These are phyloP conservation scores for Ptyas mucosa DNA, from an alignment of 2,113 vertebrate genomes.

Conservation along the genomic window DNA sequence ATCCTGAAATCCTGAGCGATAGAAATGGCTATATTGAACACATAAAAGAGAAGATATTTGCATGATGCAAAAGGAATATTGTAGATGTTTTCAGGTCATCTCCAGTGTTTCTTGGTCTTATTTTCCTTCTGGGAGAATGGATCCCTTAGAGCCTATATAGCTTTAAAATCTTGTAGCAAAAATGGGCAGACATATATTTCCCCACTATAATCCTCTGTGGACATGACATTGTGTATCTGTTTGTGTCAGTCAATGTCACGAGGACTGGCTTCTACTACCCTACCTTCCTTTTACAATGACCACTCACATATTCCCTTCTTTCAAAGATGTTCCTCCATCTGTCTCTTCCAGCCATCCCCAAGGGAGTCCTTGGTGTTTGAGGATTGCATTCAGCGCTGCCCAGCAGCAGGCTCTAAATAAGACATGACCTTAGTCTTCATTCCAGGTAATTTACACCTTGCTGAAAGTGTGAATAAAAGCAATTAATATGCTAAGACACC, in stretches of 20 bases:
- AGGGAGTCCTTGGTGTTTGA: background rate
- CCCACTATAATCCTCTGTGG: background rate
- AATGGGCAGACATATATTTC: background rate
- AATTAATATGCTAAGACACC: constrained; percentile 34
- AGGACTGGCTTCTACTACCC: background rate
- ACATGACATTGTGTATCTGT: background rate
- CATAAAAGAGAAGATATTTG: background rate
- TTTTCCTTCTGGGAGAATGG: background rate
- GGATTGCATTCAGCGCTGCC: background rate
- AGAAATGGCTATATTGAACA: background rate
- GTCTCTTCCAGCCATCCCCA: background rate
- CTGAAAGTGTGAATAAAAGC: constrained; percentile 20
- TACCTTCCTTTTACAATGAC: background rate
- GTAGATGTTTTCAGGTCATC: background rate
- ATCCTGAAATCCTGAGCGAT: background rate
- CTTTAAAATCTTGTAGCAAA: too few species aligned
- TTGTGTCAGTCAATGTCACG: background rate
- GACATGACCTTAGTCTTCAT: background rate
- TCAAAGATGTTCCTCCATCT: constrained; percentile 9
- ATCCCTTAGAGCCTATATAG: background rate
- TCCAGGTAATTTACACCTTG: constrained; percentile 34
- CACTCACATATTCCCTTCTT: background rate
- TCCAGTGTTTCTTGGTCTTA: background rate
- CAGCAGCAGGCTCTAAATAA: background rate
- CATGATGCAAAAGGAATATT: background rate